A percentile compares a stretch with the other conserved stretches of the same genome.
These are phyloP conservation scores for Cosmorhoe ocellata DNA, from an alignment of 2,888 invertebrate species.

Conservation along the genomic window DNA sequence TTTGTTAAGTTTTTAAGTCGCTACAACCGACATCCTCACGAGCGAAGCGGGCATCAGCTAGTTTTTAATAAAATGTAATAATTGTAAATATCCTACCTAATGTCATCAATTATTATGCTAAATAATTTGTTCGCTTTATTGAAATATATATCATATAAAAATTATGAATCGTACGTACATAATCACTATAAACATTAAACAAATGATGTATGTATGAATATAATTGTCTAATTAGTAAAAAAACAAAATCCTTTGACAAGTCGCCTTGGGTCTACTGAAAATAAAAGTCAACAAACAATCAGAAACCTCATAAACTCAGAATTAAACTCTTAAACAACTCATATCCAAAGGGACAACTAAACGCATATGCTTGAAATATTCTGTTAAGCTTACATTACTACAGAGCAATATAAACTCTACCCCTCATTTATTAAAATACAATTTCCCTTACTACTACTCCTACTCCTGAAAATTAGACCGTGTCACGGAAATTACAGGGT, in stretches of 20 bases:
- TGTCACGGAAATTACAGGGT: conserved; percentile 42
- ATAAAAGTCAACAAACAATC: conserved; percentile 33
- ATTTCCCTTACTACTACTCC: conserved; percentile 23
- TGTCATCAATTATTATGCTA: too few species aligned
- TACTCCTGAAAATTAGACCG: conserved; percentile 34
- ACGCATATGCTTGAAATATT: conserved; percentile 40
- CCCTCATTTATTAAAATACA: conserved; percentile 35
- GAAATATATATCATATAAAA: too few species aligned
- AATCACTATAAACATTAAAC: not conserved
- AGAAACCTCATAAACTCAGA: conserved; percentile 48
- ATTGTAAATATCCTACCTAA: too few species aligned
- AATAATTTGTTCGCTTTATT: too few species aligned
- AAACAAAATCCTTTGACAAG: conserved; percentile 7
- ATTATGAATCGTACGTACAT: too few species aligned
- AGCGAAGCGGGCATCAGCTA: too few species aligned
- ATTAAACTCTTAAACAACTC: conserved; percentile 58
- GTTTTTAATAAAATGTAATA: too few species aligned
- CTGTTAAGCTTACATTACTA: conserved; percentile 33
- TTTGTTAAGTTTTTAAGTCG: too few species aligned
- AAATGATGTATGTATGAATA: too few species aligned
- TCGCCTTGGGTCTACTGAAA: conserved; percentile 16
- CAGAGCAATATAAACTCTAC: conserved; percentile 37
- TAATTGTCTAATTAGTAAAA: conserved; percentile 6
- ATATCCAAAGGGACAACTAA: conserved; percentile 50
- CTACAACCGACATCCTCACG: too few species aligned